A percentile compares a stretch with the other conserved stretches of the same genome.
phyloP scores from a whole-genome alignment of 2,888 invertebrate genomes.

The Ceriagrion tenellum region DNA sequence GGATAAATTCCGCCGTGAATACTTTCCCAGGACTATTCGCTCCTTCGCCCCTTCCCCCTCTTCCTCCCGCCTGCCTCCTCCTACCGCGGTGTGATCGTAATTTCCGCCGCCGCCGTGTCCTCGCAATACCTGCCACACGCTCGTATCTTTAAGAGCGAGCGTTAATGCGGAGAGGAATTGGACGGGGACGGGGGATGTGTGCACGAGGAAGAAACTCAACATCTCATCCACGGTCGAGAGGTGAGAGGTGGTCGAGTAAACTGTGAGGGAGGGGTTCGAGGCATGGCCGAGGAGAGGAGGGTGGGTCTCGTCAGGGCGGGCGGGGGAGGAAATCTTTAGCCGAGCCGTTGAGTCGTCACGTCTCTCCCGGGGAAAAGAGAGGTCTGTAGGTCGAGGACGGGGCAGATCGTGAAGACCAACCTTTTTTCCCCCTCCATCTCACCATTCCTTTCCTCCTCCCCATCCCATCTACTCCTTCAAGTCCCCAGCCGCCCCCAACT shows the following conservation, averaged over 20 bases:
- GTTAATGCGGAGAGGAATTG: not conserved
- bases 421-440: not conserved
- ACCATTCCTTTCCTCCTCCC: not conserved
- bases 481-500: not conserved
- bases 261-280: not conserved
- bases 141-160: not conserved
- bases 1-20: not conserved
- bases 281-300: not conserved
- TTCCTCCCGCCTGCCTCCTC: not conserved
- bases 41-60: no score
- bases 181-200: not conserved
- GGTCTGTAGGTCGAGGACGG: constrained; percentile 66
- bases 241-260: not conserved
- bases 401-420: constrained; percentile 55
- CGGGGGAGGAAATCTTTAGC: constrained; percentile 14
- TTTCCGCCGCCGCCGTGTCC: not conserved
- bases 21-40: not conserved
- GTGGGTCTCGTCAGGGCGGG: not conserved
- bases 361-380: constrained; percentile 36
- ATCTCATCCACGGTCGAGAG: not conserved
- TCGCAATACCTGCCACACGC: not conserved
- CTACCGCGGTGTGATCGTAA: not conserved
- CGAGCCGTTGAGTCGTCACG: constrained; percentile 39
- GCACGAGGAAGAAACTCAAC: not conserved
- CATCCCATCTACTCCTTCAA: not conserved